Evolutionary conservation across 2,113 vertebrate species (phyloP).

Genomic region (Mirounga angustirostris): DNA sequence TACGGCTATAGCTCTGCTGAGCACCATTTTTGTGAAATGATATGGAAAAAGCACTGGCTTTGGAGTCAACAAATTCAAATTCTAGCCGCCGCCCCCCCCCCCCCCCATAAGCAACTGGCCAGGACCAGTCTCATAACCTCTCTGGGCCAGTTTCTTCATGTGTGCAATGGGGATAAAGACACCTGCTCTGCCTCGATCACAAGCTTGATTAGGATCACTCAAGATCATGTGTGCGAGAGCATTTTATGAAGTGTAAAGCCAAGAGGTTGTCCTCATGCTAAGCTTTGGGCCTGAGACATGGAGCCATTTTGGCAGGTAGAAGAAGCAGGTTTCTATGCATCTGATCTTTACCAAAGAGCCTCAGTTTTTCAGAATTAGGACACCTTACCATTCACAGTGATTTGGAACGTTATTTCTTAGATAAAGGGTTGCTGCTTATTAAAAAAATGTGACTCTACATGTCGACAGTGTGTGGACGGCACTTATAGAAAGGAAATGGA

Average conservation of each 20-base stretch:
- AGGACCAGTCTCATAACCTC: not conserved
- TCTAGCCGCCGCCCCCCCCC: not conserved
- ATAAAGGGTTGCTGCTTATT: not conserved
- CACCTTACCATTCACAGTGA: not conserved
- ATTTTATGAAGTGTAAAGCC: not conserved
- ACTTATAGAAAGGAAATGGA: not conserved
- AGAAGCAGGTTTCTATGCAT: not conserved
- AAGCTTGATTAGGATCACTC: not conserved
- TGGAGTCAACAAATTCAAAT: not conserved
- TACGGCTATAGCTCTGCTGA: constrained; percentile 59
- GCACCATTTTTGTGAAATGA: constrained; percentile 28
- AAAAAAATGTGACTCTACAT: not conserved
- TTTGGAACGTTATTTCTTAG: not conserved
- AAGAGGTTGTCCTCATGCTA: not conserved
- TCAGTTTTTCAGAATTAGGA: constrained; percentile 14
- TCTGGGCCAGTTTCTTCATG: not conserved
- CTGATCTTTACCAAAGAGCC: not conserved
- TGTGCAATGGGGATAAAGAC: constrained; percentile 8
- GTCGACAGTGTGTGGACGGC: not conserved
- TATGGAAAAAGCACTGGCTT: constrained; percentile 47
- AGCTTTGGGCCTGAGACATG: not conserved
- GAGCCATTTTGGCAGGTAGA: not conserved
- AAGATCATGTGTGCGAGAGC: not conserved
- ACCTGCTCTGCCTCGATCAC: not conserved
- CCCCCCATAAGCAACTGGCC: not conserved